Percentiles rank a stretch among this genome's conserved stretches.
Conservation (phyloP, 2,888 invertebrate genomes). For the Andrena dorsata region DNA sequence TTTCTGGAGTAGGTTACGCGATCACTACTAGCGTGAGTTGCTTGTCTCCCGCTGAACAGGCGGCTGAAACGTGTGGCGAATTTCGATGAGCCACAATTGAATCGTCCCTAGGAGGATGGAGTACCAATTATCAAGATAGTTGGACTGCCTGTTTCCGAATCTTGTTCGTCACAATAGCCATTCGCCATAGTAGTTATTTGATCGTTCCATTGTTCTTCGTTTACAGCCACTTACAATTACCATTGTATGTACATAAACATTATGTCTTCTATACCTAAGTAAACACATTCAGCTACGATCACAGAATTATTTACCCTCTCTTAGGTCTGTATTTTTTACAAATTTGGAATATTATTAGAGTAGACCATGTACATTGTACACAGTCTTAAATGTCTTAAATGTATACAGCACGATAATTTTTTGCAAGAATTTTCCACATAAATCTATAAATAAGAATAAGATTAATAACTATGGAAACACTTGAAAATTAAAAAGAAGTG, state of each 20-base stretch:
- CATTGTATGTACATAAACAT: not conserved
- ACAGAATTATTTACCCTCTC: not conserved
- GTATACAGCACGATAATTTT: too few species aligned
- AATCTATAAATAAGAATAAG: too few species aligned
- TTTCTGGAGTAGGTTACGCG: slow-evolving; percentile 12
- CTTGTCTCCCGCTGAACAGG: slow-evolving; percentile 14
- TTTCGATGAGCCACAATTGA: slow-evolving; percentile 46
- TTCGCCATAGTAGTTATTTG: not conserved
- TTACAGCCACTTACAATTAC: not conserved
- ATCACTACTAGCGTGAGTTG: not conserved
- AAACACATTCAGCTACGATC: not conserved
- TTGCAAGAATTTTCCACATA: too few species aligned
- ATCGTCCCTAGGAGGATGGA: slow-evolving; percentile 42
- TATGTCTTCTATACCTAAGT: not conserved
- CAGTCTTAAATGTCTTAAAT: too few species aligned
- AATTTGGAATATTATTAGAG: too few species aligned
- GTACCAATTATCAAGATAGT: slow-evolving; percentile 55
- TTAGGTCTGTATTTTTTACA: too few species aligned
- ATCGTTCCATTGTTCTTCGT: not conserved
- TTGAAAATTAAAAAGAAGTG: too few species aligned
- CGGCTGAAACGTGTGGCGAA: slow-evolving; percentile 25
- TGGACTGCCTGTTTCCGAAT: slow-evolving; percentile 44
- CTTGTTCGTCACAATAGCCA: slow-evolving; percentile 8
- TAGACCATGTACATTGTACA: too few species aligned
- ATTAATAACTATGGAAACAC: too few species aligned